Evolutionary conservation across 2,113 vertebrate genomes (phyloP), one percentile per base, ranked within the genome.

Genomic region (Tympanuchus pallidicinctus): DNA sequence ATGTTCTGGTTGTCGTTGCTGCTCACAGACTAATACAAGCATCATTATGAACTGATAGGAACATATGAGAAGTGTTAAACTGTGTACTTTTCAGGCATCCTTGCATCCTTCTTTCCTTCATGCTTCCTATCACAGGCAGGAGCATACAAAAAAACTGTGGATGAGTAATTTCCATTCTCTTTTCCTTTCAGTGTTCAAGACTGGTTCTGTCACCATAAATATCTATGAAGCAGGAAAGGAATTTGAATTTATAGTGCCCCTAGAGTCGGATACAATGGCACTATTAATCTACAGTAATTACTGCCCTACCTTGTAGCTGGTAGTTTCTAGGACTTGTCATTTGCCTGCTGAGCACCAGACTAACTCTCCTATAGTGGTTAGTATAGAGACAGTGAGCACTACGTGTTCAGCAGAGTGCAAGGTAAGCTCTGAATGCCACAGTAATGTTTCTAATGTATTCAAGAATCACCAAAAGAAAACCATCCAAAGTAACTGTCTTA

Each of bases 281-380:
- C 74, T n/a, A 54, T 76, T 81, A 90, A 92, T 47, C 74, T 71
- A 47, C 36, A 57, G 59, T 66, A 72, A 92, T 87, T 90, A 84
- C 25, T 84, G 66, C 85, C 76, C 72, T 67, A 16, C 82, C 91
- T 82, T 71, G 77, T 48, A 79, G 72, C 48, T 88, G 43, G 15
- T 70, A n/a, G 40, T 86, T 86, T 86, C 88, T 73, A 79, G 61
- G 40, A 34, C 47, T 75, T 66, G 63, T 38, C 67, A 61, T 86
- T 65, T 71, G 56, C 66, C 25, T 2, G 2, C 21, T 48, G 82
- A 43, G 34, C 43, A 66, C 17, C 40, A 65, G 67, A n/a, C 19
- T 71, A 36, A 25, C 67, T 91, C 76, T 75, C 61, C 25, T 66
- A 32, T 38, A 65, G 67, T 66, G 67, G 32, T 43, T n/a, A 32